Evolutionary conservation across 2,113 vertebrate genomes (phyloP).

Genomic region (Neogobius melanostomus): DNA sequence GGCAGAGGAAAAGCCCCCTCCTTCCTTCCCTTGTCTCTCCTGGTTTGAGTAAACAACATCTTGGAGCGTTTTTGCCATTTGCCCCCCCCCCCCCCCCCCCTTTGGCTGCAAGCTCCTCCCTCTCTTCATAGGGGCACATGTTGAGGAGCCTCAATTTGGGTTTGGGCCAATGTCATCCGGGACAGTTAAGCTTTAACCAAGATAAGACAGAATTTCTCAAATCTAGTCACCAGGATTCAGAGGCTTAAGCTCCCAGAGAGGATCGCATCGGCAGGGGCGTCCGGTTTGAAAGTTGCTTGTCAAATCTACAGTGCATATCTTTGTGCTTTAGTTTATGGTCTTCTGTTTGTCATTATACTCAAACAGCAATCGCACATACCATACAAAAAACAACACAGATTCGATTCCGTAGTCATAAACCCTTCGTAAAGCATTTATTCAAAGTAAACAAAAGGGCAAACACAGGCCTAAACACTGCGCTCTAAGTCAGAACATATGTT

Average conservation of each 20-base stretch:
- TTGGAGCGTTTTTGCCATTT: conserved; percentile 8
- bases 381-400: no score
- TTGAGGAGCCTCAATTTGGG: conserved; percentile 9
- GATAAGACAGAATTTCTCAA: not conserved
- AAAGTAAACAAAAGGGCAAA: not conserved
- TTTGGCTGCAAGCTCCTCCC: conserved; percentile 32
- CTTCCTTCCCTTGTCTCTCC: conserved; percentile 15
- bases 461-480: not conserved
- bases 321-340: no score
- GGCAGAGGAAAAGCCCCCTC: not conserved
- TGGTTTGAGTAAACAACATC: conserved; percentile 12
- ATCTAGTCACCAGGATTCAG: not conserved
- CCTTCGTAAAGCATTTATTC: no score
- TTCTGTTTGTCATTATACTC: no score
- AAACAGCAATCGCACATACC: no score
- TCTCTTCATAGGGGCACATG: conserved; percentile 34
- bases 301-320: no score
- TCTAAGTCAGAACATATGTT: not conserved
- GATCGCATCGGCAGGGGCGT: no score
- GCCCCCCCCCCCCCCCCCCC: no score
- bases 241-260: no score
- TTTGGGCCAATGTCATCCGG: not conserved
- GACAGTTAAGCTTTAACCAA: not conserved
- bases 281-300: no score
- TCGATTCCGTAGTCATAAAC: no score